Base-by-base conservation (phyloP, 2,797 vertebrate species). In the Acipenser ruthenus region DNA sequence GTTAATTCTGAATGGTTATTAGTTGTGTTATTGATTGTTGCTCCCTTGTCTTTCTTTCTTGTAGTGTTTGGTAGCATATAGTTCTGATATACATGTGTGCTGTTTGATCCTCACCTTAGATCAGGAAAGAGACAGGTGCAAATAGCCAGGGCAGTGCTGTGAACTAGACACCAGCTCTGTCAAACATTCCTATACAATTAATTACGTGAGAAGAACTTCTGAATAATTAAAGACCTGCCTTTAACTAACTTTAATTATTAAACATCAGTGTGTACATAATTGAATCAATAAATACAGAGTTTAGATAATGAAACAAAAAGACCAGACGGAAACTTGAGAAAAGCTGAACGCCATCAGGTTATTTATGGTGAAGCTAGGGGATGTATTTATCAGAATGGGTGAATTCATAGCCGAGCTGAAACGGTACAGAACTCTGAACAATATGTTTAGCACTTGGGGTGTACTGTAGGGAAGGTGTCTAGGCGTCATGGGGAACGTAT, bases 241-340 rank as follows among this genome's bases (percentile, higher is more conserved):
- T 91, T 91, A 91, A 89, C 87, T 79, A 83, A 74, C 71, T 75
- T 91, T 86, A 89, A 91, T 91, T 83, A 91, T 91, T 91, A 84
- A 90, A 75, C 73, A 83, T 77, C 74, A 80, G 79, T 79, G 65
- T 88, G 83, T 87, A 82, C 86, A 86, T 83, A 86, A 88, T 77
- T 72, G 81, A 86, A 89, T 91, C 89, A 63, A 91, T 91, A 88
- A 82, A 80, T 71, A 76, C 71, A 67, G 50, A 80, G 79, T 76
- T 81, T 76, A 85, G 83, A 82, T 84, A 86, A 87, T 86, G 81
- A 88, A 84, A 83, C 83, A 82, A 79, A 76, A 79, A 82, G n/a
- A 10, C 3, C 53, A 55, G 53, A 10, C 7, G 53, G 53, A 55
- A 55, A 55, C 9, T 55, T n/a, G n/a, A 55, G 3, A 4, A 37